Percentiles rank a stretch among this genome's conserved stretches.
phyloP scores from a whole-genome alignment of 2,797 vertebrate genomes.

The Gadopsis bispinosus region DNA sequence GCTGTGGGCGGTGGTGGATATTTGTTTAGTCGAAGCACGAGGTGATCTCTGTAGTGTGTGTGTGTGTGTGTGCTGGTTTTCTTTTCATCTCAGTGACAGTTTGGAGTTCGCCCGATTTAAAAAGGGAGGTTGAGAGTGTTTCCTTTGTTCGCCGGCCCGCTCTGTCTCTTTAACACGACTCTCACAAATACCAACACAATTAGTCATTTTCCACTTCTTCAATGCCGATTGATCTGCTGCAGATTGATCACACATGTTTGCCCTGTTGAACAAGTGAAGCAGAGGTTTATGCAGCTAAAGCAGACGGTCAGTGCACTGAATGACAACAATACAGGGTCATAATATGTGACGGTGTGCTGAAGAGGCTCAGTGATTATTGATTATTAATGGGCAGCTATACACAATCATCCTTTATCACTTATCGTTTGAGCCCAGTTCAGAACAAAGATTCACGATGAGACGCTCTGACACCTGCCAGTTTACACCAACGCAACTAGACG shows the following conservation, averaged over 20 bases:
- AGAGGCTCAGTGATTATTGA: no score
- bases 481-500: no score
- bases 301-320: not conserved
- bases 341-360: no score
- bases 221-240: conserved; percentile 26
- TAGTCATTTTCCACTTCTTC: conserved; percentile 53
- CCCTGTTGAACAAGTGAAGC: conserved; percentile 18
- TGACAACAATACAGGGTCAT: no score
- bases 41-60: conserved; percentile 8
- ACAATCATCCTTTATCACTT: no score
- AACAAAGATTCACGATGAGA: no score
- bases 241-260: conserved; percentile 70
- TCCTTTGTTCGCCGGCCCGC: conserved; percentile 30
- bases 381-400: no score
- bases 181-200: conserved; percentile 48
- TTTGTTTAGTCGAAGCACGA: not conserved
- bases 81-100: conserved; percentile 40
- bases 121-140: conserved; percentile 26
- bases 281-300: not conserved
- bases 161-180: not conserved
- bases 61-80: not conserved
- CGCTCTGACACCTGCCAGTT: no score
- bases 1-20: not conserved
- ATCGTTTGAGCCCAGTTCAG: no score
- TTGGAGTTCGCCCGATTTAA: conserved; percentile 34